phyloP scores from a whole-genome alignment of 2,797 vertebrate species.

The Microctenopoma lineatum region DNA sequence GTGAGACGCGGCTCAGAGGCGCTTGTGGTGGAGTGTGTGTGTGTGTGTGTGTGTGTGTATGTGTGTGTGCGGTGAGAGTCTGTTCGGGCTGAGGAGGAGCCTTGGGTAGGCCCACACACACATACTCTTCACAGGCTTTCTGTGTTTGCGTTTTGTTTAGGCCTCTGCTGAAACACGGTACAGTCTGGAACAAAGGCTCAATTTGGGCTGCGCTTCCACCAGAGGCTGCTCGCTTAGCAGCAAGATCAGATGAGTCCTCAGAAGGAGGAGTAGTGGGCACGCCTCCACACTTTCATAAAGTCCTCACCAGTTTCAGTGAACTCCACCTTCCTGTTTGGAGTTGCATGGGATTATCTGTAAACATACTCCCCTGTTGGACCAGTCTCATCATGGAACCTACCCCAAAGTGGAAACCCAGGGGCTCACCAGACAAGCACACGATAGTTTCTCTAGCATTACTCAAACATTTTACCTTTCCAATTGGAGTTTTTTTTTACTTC shows the following conservation, averaged over 20 bases:
- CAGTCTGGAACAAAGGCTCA: slow-evolving; percentile 68
- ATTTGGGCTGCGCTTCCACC: slow-evolving; percentile 63
- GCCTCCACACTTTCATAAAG: slow-evolving; percentile 27
- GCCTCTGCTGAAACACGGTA: slow-evolving; percentile 62
- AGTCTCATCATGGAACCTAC: not conserved
- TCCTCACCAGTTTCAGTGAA: slow-evolving; percentile 7
- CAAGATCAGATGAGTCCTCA: slow-evolving; percentile 40
- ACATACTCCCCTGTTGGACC: slow-evolving; percentile 12
- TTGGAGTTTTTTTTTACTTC: slow-evolving; percentile 5
- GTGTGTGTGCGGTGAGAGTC: slow-evolving; percentile 33
- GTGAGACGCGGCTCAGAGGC: slow-evolving; percentile 72
- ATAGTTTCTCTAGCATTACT: too few relatives aligned
- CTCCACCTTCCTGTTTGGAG: slow-evolving; percentile 8
- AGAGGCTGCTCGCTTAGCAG: slow-evolving; percentile 61
- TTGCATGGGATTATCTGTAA: slow-evolving; percentile 23
- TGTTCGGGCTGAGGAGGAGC: slow-evolving; percentile 67
- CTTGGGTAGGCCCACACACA: slow-evolving; percentile 70
- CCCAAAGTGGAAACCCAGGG: slow-evolving; percentile 18
- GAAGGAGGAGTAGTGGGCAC: slow-evolving; percentile 32
- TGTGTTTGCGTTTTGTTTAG: slow-evolving; percentile 74
- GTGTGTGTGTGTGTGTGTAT: slow-evolving; percentile 51
- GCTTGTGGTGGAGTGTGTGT: slow-evolving; percentile 70
- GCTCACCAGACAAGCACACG: slow-evolving; percentile 13
- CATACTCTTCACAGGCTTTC: slow-evolving; percentile 66
- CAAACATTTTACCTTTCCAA: too few relatives aligned